These are phyloP conservation scores for Platysteira castanea DNA, from an alignment of 2,113 vertebrate genomes.

Conservation along the genomic window DNA sequence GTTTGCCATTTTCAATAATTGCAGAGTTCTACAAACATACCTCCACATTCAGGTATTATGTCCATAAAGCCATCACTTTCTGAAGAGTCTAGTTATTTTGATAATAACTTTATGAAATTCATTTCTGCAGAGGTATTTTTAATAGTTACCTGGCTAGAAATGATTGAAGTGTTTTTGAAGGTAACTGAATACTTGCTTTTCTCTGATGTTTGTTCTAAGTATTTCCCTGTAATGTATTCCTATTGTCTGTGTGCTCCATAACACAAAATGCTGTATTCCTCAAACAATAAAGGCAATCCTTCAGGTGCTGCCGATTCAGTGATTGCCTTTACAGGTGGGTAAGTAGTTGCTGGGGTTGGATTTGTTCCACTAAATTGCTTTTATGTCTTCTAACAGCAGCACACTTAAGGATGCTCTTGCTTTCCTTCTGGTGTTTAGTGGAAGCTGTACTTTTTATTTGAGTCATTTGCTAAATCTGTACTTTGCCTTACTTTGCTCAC, in stretches of 20 bases:
- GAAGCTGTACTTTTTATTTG: slow-evolving; percentile 2
- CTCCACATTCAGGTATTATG: neutral
- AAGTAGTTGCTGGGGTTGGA: neutral
- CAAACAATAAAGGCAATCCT: slow-evolving; percentile 18
- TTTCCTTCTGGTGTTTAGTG: slow-evolving; percentile 14
- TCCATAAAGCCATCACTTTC: neutral
- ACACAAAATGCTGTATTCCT: neutral
- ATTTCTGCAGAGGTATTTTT: neutral
- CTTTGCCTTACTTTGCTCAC: neutral
- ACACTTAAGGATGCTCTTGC: neutral
- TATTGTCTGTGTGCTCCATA: neutral
- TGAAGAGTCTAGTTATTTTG: neutral
- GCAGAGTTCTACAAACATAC: neutral
- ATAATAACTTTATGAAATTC: neutral
- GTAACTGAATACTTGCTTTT: neutral
- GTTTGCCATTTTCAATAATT: neutral
- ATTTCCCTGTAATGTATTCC: neutral
- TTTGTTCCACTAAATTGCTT: slow-evolving; percentile 45
- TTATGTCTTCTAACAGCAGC: slow-evolving; percentile 22
- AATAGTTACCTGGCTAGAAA: neutral
- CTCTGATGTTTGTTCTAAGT: neutral
- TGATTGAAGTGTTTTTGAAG: neutral
- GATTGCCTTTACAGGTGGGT: slow-evolving; percentile 10
- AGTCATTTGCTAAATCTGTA: neutral
- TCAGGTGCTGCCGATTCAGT: neutral